phyloP scores from a whole-genome alignment of 2,113 vertebrate genomes.

The Rhinichthys klamathensis region DNA sequence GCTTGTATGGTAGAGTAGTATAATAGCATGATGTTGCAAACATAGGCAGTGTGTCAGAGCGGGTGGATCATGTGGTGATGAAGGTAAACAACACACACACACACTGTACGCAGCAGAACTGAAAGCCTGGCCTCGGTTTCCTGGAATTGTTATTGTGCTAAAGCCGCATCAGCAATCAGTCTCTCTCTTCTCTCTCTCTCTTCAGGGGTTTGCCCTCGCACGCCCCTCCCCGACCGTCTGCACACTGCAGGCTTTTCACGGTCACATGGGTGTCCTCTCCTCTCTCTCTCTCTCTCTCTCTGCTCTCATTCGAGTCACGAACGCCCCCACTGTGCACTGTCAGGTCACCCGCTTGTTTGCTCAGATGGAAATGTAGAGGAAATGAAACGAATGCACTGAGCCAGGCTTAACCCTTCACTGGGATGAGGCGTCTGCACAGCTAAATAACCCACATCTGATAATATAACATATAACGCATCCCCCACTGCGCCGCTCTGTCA shows the following conservation, averaged over 20 bases:
- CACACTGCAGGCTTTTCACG: conserved; percentile 73
- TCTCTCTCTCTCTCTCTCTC: conserved; percentile 27
- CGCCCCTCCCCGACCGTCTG: conserved; percentile 66
- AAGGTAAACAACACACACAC: conserved; percentile 55
- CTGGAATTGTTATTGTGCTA: conserved; percentile 73
- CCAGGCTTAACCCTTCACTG: conserved; percentile 72
- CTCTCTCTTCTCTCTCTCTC: background rate
- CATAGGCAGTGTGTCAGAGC: conserved; percentile 16
- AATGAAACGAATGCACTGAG: conserved; percentile 69
- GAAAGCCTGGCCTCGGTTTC: conserved; percentile 68
- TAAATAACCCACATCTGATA: conserved; percentile 2
- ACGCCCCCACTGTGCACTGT: conserved; percentile 63
- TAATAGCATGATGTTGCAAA: background rate
- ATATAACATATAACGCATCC: background rate
- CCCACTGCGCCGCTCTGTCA: background rate
- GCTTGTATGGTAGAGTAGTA: background rate
- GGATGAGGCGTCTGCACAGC: conserved; percentile 35
- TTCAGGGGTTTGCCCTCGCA: conserved; percentile 18
- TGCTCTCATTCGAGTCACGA: conserved; percentile 68
- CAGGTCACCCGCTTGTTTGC: conserved; percentile 80
- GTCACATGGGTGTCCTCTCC: conserved; percentile 69
- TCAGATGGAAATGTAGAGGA: conserved; percentile 80
- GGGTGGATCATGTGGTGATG: conserved; percentile 63
- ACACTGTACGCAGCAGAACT: background rate
- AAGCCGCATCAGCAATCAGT: conserved; percentile 63